Evolutionary conservation across 2,113 vertebrate genomes (phyloP), one percentile per base, ranked within the genome.

Genomic region (Oxyura jamaicensis): DNA sequence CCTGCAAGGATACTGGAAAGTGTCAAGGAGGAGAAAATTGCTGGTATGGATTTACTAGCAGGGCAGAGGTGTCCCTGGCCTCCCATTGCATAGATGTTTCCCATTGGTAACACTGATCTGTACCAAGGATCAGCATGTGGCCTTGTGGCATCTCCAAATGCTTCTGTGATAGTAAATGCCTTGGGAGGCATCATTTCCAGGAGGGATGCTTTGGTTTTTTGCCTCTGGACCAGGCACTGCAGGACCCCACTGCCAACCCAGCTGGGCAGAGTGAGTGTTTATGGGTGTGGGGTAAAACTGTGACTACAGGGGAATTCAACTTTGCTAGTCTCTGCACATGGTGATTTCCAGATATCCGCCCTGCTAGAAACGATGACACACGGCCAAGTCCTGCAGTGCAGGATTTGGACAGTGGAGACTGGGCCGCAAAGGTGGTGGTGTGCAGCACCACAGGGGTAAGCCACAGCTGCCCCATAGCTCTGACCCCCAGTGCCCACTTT

Each of bases 21-120:
- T 7, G 36, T 83, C 50, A 55, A 63, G 18, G 11, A 8, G 13
- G 6, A 7, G 3, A 4, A 6, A 21, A 31, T 4, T 16, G 19
- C 11, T 18, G 1, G 9, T 8, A 8, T 13, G 63, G 76, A 13
- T 67, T 39, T 69, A 29, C 42, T 0, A 2, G 18, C 13, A 23
- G 62, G 83, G 72, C 75, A 90, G 31, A 58, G 20, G 20, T 2
- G 56, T 50, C n/a, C 52, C 63, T 36, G 17, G 21, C 17, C 29
- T 6, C 50, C 48, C 10, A 5, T 20, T 8, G 0, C 19, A 3
- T 2, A 21, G 33, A 33, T 0, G 7, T 13, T 56, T 60, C 18
- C 68, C 50, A 1, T 7, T 11, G 46, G 19, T 60, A 59, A 22
- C 42, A 14, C 20, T 15, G 20, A 29, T 33, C 46, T 6, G 35